Base-by-base conservation (phyloP, 2,888 invertebrate species). In the Pyrocoelia pectoralis region DNA sequence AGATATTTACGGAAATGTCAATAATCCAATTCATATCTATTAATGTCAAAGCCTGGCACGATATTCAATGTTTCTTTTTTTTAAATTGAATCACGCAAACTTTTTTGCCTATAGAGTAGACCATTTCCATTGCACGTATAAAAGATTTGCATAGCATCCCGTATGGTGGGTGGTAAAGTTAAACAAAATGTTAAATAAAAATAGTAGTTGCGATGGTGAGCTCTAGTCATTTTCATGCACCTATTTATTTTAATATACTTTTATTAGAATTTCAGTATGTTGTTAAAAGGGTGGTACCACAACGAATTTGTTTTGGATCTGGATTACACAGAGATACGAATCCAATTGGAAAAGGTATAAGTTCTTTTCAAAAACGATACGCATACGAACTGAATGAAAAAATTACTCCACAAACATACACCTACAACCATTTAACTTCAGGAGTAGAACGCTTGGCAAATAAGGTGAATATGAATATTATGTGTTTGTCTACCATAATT, bases 271-370 rank as follows among this genome's bases (percentile, higher is more conserved):
- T 81, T 64, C 71, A 77, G 40, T 81, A 81, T 70, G 75, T 80
- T 9, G 76, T 80, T n/a, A 76, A 76, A 68, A 66, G 73, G 53
- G 70, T 72, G 63, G 68, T 70, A 28, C 74, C 74, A 1, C 70
- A 73, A 12, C 72, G 71, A 57, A 71, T 79, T 50, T 79, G 77
- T 66, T 81, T 81, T 51, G 79, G 80, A 18, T 75, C 79, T 1
- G 72, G 68, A 13, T 8, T 73, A 4, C 43, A 64, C 17, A 72
- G 79, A 57, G 68, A 71, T 59, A 77, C 78, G 0, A 68, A 69
- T 58, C 74, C 74, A 1, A 71, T 78, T 52, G 77, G 77, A 17
- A 76, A 73, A 56, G 70, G 71, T 1, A 50, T 77, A 8, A 73
- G 74, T 19, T 66, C 75, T 0, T 74, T 74, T 58, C 78, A 78